phyloP scores from a whole-genome alignment of 2,113 vertebrate species.

The Empidonax traillii region DNA sequence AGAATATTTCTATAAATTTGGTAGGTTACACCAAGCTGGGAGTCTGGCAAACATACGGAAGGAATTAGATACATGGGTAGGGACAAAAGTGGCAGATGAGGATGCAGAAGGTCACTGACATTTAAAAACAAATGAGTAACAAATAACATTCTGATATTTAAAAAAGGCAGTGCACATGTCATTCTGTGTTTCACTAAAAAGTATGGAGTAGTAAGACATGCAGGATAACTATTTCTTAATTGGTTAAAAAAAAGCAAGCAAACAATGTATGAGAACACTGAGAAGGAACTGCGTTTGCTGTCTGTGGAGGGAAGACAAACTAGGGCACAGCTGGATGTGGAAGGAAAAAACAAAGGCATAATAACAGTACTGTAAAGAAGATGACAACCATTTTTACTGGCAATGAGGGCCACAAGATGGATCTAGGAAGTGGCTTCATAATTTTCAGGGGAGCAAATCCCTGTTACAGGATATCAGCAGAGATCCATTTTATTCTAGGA shows the following conservation, averaged over 20 bases:
- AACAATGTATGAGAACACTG: not conserved
- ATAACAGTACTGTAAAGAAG: not conserved
- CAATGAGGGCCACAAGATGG: not conserved
- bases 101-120: not conserved
- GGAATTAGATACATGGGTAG: not conserved
- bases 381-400: not conserved
- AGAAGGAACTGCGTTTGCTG: not conserved
- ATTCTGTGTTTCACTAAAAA: not conserved
- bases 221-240: not conserved
- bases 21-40: not conserved
- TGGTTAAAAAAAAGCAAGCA: not conserved
- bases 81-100: not conserved
- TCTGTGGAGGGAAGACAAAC: not conserved
- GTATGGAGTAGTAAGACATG: not conserved
- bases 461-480: not conserved
- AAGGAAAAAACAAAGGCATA: not conserved
- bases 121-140: not conserved
- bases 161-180: fast-evolving
- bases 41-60: not conserved
- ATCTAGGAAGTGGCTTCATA: not conserved
- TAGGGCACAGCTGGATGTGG: not conserved
- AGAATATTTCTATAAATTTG: not conserved
- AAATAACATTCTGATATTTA: not conserved
- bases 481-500: not conserved
- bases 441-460: not conserved